Percentiles rank a stretch among this genome's conserved stretches.
phyloP scores from a whole-genome alignment of 2,797 vertebrate species.

The Amblyraja radiata region DNA sequence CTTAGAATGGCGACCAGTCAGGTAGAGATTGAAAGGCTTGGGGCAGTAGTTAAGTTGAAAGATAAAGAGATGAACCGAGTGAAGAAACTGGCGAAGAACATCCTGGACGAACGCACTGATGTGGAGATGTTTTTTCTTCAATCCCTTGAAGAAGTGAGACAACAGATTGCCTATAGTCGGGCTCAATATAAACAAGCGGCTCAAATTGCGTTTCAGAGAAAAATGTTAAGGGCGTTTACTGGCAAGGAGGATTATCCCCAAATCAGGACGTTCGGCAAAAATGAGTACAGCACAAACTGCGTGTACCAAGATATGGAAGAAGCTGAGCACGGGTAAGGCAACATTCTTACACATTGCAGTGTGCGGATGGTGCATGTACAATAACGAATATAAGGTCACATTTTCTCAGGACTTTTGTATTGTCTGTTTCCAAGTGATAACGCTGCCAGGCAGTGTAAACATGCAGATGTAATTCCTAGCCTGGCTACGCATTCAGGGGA shows the following conservation, averaged over 20 bases:
- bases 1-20: slow-evolving; percentile 52
- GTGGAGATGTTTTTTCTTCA: slow-evolving; percentile 75
- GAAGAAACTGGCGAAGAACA: slow-evolving; percentile 63
- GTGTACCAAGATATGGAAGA: slow-evolving; percentile 65
- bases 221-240: slow-evolving; percentile 60
- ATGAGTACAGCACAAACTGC: slow-evolving; percentile 69
- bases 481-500: background rate
- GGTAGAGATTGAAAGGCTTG: slow-evolving; percentile 63
- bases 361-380: background rate
- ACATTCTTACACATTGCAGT: background rate
- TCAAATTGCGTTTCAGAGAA: slow-evolving; percentile 59
- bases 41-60: slow-evolving; percentile 64
- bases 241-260: slow-evolving; percentile 65
- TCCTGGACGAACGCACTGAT: slow-evolving; percentile 69
- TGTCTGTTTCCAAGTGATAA: background rate
- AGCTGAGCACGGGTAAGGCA: slow-evolving; percentile 64
- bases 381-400: background rate
- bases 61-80: slow-evolving; percentile 66
- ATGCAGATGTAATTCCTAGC: background rate
- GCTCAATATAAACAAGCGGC: slow-evolving; percentile 64
- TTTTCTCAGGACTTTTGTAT: background rate
- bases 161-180: slow-evolving; percentile 63
- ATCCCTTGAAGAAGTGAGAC: slow-evolving; percentile 68
- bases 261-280: slow-evolving; percentile 71
- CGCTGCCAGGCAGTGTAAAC: background rate